Evolutionary conservation across 2,113 vertebrate genomes (phyloP), one percentile per base, ranked within the genome.

Genomic region (Irena cyanogastra): DNA sequence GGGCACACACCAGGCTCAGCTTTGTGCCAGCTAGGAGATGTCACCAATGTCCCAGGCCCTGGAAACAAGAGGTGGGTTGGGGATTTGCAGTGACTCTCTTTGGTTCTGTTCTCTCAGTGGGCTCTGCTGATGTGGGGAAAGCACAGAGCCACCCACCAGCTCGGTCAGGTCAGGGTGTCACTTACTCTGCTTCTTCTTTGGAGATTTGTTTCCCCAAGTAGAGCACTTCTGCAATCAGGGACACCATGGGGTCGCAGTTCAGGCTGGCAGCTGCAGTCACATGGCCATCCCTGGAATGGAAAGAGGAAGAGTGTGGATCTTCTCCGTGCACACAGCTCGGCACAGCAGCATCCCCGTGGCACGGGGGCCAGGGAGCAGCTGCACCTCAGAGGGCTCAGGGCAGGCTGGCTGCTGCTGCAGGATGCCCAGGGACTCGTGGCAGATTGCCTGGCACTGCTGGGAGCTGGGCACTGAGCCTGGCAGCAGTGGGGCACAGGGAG

Each of bases 191-290:
- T 91, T 98, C 98, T n/a, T 97, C 90, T 95, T 98, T 99, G 45
- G 98, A 98, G 87, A 99, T 96, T 53, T 52, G 80, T 78, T 95
- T 97, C n/a, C 98, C 98, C 1, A 84, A 84, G 21, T 97, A 90
- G 92, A 99, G 96, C 80, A 98, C 94, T 89, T 99, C 98, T 42
- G 98, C 98, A 18, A 99, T 80, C 44, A 89, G 84, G 50, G 98
- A 92, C 49, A 99, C 98, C 44, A 97, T 96, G 19, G 99, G 98
- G 95, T 99, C 99, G 5, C 98, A 98, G 97, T 98, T 98, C 92
- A 99, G 90, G 96, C 99, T 99, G 93, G 98, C 98, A 11, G 97
- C 98, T 60, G 98, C 99, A 13, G 98, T 98, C 95, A 99, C 98
- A 14, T 80, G 87, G 35, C 98, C 97, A 0, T 98, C 98, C 95